Evolutionary conservation across 2,888 invertebrate genomes (phyloP), one percentile per base, ranked within the genome.

Genomic region (Dioctria linearis): DNA sequence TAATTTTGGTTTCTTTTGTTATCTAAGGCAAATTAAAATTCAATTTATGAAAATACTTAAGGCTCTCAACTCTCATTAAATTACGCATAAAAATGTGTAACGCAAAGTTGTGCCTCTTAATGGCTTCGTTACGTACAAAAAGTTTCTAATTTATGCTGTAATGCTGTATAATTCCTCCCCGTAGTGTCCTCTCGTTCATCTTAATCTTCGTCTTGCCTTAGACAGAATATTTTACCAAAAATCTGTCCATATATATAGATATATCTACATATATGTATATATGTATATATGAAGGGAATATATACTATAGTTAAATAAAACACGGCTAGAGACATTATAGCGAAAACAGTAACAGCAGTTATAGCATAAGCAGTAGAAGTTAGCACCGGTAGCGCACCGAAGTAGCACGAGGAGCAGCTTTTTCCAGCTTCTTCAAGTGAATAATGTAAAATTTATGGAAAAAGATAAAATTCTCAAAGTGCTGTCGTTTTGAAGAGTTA

Each of bases 11-110:
- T 78, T 42, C 66, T 69, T 78, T 81, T 43, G 63, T 73, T 63
- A 54, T 79, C 79, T 25, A 25, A 81, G 79, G 81, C 79, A 79
- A 81, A 81, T 81, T 79, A 79, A 81, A 81, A 79, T 81, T 81
- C 81, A 81, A 81, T 81, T 81, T 81, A 75, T 79, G 73, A 81
- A 81, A 79, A 79, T 79, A 73, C 79, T 76, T 76, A 76, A 76
- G 76, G 63, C 76, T 57, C 76, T 81, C 79, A 79, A 46, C 76
- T 81, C 75, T 81, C 81, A 81, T 81, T 81, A 79, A 81, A 79
- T 81, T 81, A 81, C 75, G 79, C 81, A 69, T 81, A 80, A 73
- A 80, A 71, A 71, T 73, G 71, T 71, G 71, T 71, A 69, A 61
- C 46, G 63, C 51, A 71, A 71, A 80, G 76, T 76, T 76, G 76